Evolutionary conservation across 2,888 invertebrate species (phyloP), one percentile per base, ranked within the genome.

Genomic region (Molorchus minor): DNA sequence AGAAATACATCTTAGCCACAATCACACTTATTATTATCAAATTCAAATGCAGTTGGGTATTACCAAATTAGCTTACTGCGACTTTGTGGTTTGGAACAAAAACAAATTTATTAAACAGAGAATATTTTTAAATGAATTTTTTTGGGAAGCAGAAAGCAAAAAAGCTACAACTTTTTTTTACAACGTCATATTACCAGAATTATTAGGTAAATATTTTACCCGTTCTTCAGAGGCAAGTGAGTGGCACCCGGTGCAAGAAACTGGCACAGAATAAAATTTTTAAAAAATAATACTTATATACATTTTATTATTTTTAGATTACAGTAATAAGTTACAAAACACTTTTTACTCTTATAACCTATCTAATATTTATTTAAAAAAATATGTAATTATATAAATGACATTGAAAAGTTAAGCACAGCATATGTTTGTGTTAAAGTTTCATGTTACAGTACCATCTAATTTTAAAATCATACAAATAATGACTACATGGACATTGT

Each of bases 61-160:
- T 3, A 49, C 54, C n/a, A 8, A 38, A 10, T 36, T 41, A 3
- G 16, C 5, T 3, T 29, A 29, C 13, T 62, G 58, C 20, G 51
- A 59, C 21, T 62, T 59, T 44, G 53, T 56, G 21, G 45, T 62
- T 15, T 62, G 59, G 56, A 56, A 29, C 25, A 25, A 30, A 8
- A 58, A 62, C 2, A 16, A 51, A 3, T 17, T 45, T 41, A 35
- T 33, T 49, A 30, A 41, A 10, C 25, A 54, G 20, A 41, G 49
- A 35, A 44, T 61, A 16, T 13, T 15, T 16, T 36, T 13, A 7
- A n/a, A 61, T 51, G 51, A 41, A 40, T 8, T 8, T 10, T 60
- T 60, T 45, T 60, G 60, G 56, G 25, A 35, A 35, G 17, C 17
- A 47, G 25, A 61, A 29, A n/a, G 46, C 33, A 29, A 5, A 45